phyloP scores from a whole-genome alignment of 2,888 invertebrate species.

The Vesta saturnalis region DNA sequence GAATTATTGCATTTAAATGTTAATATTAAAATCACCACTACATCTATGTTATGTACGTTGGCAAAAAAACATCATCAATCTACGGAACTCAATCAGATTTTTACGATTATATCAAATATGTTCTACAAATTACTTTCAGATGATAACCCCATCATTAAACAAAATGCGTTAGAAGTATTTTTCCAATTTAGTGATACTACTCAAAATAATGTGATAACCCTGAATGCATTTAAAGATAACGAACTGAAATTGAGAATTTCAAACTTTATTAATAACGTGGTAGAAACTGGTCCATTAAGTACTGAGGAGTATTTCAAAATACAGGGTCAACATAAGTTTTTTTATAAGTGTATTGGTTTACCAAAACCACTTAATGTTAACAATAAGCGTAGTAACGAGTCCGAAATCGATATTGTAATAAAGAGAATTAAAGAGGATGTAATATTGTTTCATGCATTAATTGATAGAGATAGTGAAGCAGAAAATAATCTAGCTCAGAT shows the following conservation, averaged over 20 bases:
- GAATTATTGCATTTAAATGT: neutral
- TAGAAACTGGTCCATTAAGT: neutral
- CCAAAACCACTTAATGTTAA: neutral
- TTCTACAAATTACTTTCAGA: conserved; percentile 31
- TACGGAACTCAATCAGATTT: conserved; percentile 21
- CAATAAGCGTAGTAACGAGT: neutral
- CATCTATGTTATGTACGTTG: neutral
- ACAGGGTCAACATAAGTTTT: neutral
- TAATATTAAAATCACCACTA: neutral
- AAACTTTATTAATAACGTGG: conserved; percentile 16
- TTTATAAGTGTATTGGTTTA: neutral
- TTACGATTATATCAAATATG: conserved; percentile 27
- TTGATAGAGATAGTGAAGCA: neutral
- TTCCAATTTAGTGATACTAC: conserved; percentile 16
- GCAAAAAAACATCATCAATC: conserved; percentile 10
- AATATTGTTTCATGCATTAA: neutral
- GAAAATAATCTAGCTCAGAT: neutral
- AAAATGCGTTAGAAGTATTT: conserved; percentile 34
- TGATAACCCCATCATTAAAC: conserved; percentile 36
- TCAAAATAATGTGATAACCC: conserved; percentile 24
- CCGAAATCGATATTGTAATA: neutral
- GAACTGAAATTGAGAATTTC: conserved; percentile 18
- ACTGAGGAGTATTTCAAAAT: neutral
- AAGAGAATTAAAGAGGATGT: neutral
- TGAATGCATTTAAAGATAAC: conserved; percentile 19